Conservation (phyloP, 2,113 vertebrate species). For the Carassius auratus region DNA sequence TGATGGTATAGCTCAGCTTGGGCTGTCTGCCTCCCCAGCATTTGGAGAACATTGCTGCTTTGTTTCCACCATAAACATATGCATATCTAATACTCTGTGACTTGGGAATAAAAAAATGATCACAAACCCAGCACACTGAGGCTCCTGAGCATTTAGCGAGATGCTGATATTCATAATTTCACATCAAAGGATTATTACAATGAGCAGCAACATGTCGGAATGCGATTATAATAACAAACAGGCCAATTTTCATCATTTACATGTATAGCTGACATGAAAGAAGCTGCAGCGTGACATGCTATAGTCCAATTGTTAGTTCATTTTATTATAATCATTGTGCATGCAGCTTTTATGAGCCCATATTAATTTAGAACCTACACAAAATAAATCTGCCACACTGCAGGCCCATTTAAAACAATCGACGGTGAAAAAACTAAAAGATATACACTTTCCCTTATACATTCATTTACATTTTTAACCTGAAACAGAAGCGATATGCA, state of each 20-base stretch:
- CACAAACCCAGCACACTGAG: not conserved
- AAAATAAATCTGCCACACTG: too few species aligned
- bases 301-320: not conserved
- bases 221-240: slow-evolving; percentile 15
- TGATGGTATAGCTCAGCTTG: slow-evolving; percentile 31
- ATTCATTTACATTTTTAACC: not conserved
- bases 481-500: not conserved
- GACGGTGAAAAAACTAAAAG: not conserved
- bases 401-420: not conserved
- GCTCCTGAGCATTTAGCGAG: slow-evolving; percentile 11
- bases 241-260: not conserved
- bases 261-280: not conserved
- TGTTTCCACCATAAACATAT: slow-evolving; percentile 17
- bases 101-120: not conserved
- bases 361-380: not conserved
- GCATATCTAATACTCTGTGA: not conserved
- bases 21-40: slow-evolving; percentile 33
- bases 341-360: not conserved
- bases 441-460: not conserved
- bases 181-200: slow-evolving; percentile 35
- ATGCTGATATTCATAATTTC: slow-evolving; percentile 23
- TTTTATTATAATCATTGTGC: not conserved
- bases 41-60: slow-evolving; percentile 18
- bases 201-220: not conserved
- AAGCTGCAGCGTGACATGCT: not conserved